Base-by-base conservation (phyloP, 1,140 invertebrate genomes). In the Trichonephila inaurata region DNA sequence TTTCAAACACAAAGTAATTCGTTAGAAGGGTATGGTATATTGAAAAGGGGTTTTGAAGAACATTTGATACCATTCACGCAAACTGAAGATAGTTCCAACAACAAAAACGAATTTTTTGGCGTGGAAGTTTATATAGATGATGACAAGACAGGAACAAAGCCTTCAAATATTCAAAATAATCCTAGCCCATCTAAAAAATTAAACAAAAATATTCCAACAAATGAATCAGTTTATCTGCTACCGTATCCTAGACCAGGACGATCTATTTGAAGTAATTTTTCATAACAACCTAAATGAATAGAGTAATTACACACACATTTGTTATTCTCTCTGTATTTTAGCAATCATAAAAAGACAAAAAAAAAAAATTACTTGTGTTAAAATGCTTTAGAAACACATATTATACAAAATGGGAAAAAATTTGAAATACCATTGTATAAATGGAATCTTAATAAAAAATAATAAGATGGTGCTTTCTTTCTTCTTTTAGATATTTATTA, bases 221-320 rank as follows among this genome's bases (percentile, higher is more conserved):
- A 14, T 58, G 51, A 77, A 24, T 51, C 88, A 44, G 24, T 72
- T 89, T 89, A 72, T 58, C 19, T 89, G 21, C 6, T 89, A 60
- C 88, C 66, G 0, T 89, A 89, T 51, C 66, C 88, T 58, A 89
- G 90, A 85, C 90, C 90, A 18, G 90, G 90, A 66, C 16, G 90
- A 51, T 10, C 6, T 44, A 44, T 82, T 19, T 82, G 24, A 91
- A 66, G 5, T 0, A 83, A 19, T 18, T 77, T 77, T 33, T 0
- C 28, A 40, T 77, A 6, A 77, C 14, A 33, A 18, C 6, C 7
- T 0, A 18, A 77, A 6, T 33, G 16, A 40, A 51, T 12, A 12
- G 51, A 51, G 10, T 51, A 51, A 40, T 40, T 51, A 51, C 16
- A 18, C 18, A 51, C 5, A 19, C 3, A 1, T 51, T 83, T 83